phyloP scores from a whole-genome alignment of 2,888 invertebrate species.

The Heliconius sara region DNA sequence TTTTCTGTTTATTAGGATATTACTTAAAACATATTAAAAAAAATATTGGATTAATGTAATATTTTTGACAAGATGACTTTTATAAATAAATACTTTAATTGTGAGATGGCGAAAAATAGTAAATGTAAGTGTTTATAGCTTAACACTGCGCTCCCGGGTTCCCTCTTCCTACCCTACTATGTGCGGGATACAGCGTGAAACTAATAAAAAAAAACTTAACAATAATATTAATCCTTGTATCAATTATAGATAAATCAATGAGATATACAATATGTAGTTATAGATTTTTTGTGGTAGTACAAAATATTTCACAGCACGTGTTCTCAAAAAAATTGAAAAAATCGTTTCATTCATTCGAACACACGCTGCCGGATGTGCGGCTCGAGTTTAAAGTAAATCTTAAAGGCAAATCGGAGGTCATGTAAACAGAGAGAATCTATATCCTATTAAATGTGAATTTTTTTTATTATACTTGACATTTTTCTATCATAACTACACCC shows the following conservation, averaged over 20 bases:
- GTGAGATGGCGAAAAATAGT: too few species aligned
- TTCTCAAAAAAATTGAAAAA: conserved; percentile 23
- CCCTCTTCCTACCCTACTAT: too few species aligned
- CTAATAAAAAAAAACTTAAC: too few species aligned
- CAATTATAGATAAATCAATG: neutral
- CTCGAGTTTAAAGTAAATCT: conserved; percentile 17
- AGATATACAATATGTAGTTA: neutral
- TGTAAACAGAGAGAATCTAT: conserved; percentile 37
- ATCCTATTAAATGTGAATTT: conserved; percentile 31
- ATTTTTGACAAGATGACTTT: too few species aligned
- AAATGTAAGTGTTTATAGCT: too few species aligned
- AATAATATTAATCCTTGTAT: neutral
- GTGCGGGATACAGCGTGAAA: too few species aligned
- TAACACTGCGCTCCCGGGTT: too few species aligned
- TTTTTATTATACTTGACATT: conserved; percentile 16
- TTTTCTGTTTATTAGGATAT: too few species aligned
- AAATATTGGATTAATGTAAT: too few species aligned
- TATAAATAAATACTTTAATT: too few species aligned
- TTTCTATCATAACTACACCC: conserved; percentile 8
- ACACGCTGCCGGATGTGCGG: conserved; percentile 28
- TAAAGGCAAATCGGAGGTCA: conserved; percentile 28
- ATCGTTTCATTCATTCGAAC: conserved; percentile 25
- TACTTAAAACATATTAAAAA: neutral
- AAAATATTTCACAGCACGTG: conserved; percentile 17
- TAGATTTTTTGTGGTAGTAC: too few species aligned